A percentile compares a stretch with the other conserved stretches of the same genome.
These are phyloP conservation scores for Philereme vetulata DNA, from an alignment of 2,888 invertebrate genomes.

Conservation along the genomic window DNA sequence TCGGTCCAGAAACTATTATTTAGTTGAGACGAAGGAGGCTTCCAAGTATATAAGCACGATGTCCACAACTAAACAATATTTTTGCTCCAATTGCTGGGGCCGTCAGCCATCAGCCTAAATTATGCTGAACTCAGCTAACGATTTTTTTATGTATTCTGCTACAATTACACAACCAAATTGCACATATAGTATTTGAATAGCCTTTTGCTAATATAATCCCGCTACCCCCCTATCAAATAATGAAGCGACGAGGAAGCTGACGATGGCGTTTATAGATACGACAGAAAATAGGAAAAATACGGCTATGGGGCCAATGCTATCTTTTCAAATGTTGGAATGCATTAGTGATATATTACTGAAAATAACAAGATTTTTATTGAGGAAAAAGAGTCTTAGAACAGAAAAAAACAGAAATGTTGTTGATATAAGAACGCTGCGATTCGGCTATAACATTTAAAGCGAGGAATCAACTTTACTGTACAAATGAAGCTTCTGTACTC, in stretches of 20 bases:
- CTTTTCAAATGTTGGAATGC: background rate
- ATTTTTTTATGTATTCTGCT: too few relatives aligned
- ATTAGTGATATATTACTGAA: background rate
- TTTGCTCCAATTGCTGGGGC: too few relatives aligned
- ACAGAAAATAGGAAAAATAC: constrained; percentile 16
- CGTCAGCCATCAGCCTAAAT: too few relatives aligned
- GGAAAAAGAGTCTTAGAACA: too few relatives aligned
- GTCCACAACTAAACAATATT: too few relatives aligned
- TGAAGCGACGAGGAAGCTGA: constrained; percentile 4
- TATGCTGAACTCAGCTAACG: too few relatives aligned
- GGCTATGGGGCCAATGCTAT: background rate
- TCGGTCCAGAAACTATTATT: too few relatives aligned
- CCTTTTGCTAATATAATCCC: background rate
- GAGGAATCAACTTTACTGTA: background rate
- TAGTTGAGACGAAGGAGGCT: too few relatives aligned
- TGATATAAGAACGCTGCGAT: background rate
- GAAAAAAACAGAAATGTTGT: too few relatives aligned
- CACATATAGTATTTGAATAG: background rate
- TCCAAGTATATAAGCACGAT: too few relatives aligned
- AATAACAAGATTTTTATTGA: background rate
- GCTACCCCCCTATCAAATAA: background rate
- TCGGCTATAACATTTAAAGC: background rate
- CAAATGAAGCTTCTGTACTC: too few relatives aligned
- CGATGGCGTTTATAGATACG: constrained; percentile 16
- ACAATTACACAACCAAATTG: too few relatives aligned